phyloP scores from a whole-genome alignment of 2,888 invertebrate genomes.

The Nemapogon koenigi region DNA sequence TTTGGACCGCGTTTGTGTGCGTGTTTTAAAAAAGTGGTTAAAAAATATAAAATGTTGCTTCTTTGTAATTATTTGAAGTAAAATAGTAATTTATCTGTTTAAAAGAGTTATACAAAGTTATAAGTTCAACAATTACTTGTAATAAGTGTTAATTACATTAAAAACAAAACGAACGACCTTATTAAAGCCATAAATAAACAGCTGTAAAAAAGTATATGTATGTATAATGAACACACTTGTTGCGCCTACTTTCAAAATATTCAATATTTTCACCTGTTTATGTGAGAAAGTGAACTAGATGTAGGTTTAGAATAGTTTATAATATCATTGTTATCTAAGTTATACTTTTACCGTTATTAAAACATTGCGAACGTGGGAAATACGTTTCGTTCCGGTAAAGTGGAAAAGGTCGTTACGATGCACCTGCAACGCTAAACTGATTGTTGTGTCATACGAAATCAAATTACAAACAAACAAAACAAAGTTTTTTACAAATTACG shows the following conservation, averaged over 20 bases:
- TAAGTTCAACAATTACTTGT: too few relatives aligned
- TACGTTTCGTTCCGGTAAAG: conserved; percentile 27
- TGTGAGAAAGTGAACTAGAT: conserved; percentile 43
- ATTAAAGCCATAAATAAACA: conserved; percentile 22
- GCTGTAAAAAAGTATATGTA: conserved; percentile 28
- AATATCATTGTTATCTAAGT: conserved; percentile 23
- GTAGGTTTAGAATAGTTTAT: conserved; percentile 1
- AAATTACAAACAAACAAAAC: too few relatives aligned
- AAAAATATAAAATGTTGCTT: too few relatives aligned
- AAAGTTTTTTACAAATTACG: too few relatives aligned
- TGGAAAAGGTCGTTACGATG: conserved; percentile 28
- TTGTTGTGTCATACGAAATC: too few relatives aligned
- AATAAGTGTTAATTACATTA: conserved; percentile 6
- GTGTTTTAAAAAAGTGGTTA: too few relatives aligned
- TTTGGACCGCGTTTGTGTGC: too few relatives aligned
- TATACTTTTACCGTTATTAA: conserved; percentile 46
- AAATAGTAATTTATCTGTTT: too few relatives aligned
- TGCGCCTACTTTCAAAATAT: conserved; percentile 48
- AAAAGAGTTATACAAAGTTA: too few relatives aligned
- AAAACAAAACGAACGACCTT: conserved; percentile 2
- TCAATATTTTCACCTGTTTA: conserved; percentile 36
- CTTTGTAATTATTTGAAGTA: too few relatives aligned
- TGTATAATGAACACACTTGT: conserved; percentile 24
- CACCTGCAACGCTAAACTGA: conserved; percentile 57
- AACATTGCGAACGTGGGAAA: conserved; percentile 36